Conservation (phyloP, 2,113 vertebrate genomes). For the Vulpes vulpes region DNA sequence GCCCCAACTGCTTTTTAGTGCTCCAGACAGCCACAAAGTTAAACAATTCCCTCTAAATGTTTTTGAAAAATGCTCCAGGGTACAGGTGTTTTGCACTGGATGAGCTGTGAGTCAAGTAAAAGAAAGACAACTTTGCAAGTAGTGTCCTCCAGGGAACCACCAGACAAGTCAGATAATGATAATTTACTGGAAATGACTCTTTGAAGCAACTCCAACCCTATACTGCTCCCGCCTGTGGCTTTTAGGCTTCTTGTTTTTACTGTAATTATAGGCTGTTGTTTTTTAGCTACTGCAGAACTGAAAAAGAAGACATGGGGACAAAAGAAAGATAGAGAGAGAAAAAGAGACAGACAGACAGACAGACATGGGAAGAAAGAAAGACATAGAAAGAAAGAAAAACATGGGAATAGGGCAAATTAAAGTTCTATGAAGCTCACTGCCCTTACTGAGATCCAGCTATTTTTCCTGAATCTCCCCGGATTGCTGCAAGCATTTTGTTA, state of each 20-base stretch:
- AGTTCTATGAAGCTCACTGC: background rate
- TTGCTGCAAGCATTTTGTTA: conserved; percentile 22
- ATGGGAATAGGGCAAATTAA: background rate
- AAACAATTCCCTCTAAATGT: background rate
- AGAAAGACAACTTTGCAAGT: background rate
- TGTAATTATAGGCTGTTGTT: background rate
- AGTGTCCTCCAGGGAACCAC: background rate
- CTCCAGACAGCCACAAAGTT: background rate
- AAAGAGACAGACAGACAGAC: too few species aligned
- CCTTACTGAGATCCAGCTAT: background rate
- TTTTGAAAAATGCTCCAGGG: background rate
- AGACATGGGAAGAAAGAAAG: background rate
- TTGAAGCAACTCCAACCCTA: background rate
- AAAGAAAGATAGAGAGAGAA: background rate
- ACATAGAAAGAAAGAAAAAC: background rate
- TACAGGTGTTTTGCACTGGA: background rate
- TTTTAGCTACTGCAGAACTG: background rate
- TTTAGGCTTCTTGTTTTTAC: background rate
- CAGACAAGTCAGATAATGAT: background rate
- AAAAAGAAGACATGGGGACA: background rate
- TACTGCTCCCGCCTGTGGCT: background rate
- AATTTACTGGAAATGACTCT: background rate
- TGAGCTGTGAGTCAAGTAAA: background rate
- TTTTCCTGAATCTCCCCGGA: background rate
- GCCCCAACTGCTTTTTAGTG: background rate